Conservation (phyloP, 2,797 vertebrate genomes). For the Loris lydekkerianus region DNA sequence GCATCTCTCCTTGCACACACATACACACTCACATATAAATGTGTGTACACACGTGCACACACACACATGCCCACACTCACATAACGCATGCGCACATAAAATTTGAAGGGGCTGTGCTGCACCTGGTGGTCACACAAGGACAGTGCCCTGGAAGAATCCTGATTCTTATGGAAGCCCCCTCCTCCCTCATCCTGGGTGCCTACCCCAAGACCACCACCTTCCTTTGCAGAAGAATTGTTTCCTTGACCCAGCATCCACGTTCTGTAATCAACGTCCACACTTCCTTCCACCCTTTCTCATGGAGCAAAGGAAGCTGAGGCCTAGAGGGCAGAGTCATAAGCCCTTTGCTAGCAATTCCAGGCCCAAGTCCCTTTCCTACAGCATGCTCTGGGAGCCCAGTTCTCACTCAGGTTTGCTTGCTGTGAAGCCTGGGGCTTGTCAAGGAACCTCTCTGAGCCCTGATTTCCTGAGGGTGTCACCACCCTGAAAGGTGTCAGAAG, state of each 20-base stretch:
- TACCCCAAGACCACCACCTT: rapidly evolving
- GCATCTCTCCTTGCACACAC: background rate
- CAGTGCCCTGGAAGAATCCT: background rate
- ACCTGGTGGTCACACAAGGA: background rate
- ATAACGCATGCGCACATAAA: rapidly evolving
- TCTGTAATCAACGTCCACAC: background rate
- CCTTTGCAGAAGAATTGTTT: background rate
- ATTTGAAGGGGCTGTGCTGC: background rate
- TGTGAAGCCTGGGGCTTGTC: background rate
- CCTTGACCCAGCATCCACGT: background rate
- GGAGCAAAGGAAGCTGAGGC: background rate
- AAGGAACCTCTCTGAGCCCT: background rate
- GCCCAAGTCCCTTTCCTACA: background rate
- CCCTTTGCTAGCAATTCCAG: background rate
- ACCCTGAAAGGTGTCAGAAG: background rate
- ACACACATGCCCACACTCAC: too few species aligned
- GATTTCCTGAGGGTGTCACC: background rate
- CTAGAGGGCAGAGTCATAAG: background rate
- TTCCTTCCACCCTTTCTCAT: background rate
- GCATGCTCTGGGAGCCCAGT: background rate
- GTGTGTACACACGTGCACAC: too few species aligned
- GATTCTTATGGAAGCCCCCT: background rate
- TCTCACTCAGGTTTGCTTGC: too few species aligned
- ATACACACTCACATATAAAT: rapidly evolving
- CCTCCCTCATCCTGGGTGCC: too few species aligned